phyloP scores from a whole-genome alignment of 2,797 vertebrate genomes.

The Prionace glauca region DNA sequence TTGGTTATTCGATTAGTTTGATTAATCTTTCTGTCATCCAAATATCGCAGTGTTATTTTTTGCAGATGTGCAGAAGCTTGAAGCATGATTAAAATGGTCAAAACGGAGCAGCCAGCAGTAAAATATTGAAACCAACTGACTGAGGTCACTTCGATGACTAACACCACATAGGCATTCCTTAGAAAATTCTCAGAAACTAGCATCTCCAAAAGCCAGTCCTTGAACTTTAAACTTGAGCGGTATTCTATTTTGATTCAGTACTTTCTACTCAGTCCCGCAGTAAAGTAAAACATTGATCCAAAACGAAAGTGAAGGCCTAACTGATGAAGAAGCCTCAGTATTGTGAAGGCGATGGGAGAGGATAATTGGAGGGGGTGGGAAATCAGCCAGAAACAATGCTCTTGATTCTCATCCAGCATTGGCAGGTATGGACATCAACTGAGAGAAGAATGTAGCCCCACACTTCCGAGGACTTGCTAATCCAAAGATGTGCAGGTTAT shows the following conservation, averaged over 20 bases:
- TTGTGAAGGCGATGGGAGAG: too few species aligned
- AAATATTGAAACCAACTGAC: not conserved
- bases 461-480: not conserved
- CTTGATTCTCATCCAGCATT: not conserved
- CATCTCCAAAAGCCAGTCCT: not conserved
- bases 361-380: not conserved
- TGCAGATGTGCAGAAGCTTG: not conserved
- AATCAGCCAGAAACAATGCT: not conserved
- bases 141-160: not conserved
- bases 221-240: not conserved
- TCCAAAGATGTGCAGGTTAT: too few species aligned
- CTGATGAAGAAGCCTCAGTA: not conserved
- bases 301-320: not conserved
- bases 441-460: not conserved
- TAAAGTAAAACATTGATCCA: not conserved
- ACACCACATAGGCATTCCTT: not conserved
- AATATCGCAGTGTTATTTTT: not conserved
- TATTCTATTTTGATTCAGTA: not conserved
- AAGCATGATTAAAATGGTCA: not conserved
- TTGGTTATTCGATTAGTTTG: not conserved
- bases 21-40: not conserved
- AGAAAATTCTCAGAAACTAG: not conserved
- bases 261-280: too few species aligned
- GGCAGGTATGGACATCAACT: not conserved
- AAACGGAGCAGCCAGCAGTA: not conserved